phyloP scores from a whole-genome alignment of 2,888 invertebrate genomes.

The Tenodera sinensis region DNA sequence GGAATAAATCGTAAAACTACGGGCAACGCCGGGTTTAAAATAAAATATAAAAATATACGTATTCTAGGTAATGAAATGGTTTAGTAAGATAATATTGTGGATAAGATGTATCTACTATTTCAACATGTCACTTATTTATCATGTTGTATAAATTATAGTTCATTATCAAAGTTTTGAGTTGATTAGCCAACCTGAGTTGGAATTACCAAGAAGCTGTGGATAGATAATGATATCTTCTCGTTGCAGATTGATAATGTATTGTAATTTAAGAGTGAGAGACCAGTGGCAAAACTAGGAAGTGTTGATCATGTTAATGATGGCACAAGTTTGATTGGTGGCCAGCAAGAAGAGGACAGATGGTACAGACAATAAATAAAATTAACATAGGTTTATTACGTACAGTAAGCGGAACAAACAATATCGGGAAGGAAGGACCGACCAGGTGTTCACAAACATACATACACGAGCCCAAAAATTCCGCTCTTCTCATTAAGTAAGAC shows the following conservation, averaged over 20 bases:
- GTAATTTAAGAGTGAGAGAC: not conserved
- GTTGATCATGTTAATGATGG: not conserved
- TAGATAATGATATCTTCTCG: not conserved
- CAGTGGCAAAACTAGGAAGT: not conserved
- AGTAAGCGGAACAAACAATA: not conserved
- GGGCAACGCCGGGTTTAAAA: no score
- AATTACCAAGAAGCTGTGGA: not conserved
- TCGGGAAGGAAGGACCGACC: not conserved
- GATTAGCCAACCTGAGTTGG: not conserved
- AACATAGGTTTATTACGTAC: not conserved
- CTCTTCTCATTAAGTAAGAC: not conserved
- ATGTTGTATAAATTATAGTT: not conserved
- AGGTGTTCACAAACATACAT: slow-evolving; percentile 8
- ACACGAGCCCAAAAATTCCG: slow-evolving; percentile 10
- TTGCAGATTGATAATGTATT: not conserved
- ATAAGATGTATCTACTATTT: no score
- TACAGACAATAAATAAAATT: not conserved
- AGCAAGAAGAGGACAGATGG: not conserved
- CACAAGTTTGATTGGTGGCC: not conserved
- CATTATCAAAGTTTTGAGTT: not conserved
- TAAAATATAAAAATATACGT: no score
- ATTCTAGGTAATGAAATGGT: no score
- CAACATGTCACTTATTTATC: no score
- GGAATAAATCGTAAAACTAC: no score
- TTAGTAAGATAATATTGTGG: no score